Evolutionary conservation across 2,113 vertebrate genomes (phyloP).

Genomic region (Eolophus roseicapilla): DNA sequence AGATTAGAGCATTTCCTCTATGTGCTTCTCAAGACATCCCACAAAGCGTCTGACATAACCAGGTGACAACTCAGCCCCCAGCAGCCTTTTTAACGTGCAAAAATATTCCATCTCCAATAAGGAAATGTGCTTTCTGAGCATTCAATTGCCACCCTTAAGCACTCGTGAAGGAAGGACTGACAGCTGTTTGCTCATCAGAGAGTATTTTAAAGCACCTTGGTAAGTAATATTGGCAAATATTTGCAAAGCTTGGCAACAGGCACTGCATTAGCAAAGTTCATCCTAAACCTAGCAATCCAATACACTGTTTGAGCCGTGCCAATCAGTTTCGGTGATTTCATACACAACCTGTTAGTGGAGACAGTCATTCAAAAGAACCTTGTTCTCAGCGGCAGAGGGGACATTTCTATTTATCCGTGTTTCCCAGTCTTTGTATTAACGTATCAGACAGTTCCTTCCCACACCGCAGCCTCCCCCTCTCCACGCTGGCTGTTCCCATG

Average conservation of each 20-base stretch:
- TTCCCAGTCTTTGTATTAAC: neutral
- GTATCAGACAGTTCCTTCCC: neutral
- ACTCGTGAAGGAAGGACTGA: neutral
- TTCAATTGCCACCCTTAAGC: neutral
- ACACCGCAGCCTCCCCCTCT: neutral
- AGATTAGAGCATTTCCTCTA: slow-evolving; percentile 28
- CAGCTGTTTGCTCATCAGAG: neutral
- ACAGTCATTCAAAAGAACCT: neutral
- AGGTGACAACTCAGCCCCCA: slow-evolving; percentile 64
- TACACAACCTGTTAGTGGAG: neutral
- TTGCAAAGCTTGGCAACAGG: neutral
- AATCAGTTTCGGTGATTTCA: neutral
- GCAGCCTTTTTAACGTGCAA: slow-evolving; percentile 57
- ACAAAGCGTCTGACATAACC: slow-evolving; percentile 63
- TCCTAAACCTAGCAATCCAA: neutral
- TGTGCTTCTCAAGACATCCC: slow-evolving; percentile 51
- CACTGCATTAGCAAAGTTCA: neutral
- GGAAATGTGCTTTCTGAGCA: slow-evolving; percentile 3
- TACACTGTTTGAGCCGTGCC: neutral
- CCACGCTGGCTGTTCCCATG: rapidly evolving
- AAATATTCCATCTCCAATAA: slow-evolving; percentile 53
- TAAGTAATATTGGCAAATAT: neutral
- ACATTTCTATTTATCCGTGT: too few species aligned
- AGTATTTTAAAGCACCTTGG: neutral
- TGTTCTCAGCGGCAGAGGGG: neutral